phyloP scores from a whole-genome alignment of 2,113 vertebrate species.

The Gymnobelideus leadbeateri region DNA sequence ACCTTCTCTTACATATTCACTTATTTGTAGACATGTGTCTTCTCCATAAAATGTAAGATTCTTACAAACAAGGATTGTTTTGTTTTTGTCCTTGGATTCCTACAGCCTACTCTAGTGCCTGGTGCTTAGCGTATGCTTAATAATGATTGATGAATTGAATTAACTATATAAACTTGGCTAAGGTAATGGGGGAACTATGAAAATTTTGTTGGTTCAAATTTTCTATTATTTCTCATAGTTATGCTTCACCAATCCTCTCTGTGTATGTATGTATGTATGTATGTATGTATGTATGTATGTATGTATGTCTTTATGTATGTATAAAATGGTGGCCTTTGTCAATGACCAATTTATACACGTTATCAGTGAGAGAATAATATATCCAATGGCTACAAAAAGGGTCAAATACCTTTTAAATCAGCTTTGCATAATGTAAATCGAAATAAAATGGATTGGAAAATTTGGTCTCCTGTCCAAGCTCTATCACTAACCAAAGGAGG shows the following conservation, averaged over 20 bases:
- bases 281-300: neutral
- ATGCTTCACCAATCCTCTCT: neutral
- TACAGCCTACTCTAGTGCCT: neutral
- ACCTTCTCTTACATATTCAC: neutral
- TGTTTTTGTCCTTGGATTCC: neutral
- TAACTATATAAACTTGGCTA: neutral
- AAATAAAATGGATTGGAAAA: neutral
- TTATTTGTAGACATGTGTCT: neutral
- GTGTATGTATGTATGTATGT: neutral
- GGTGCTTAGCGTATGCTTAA: neutral
- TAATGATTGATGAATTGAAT: neutral
- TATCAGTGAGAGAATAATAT: neutral
- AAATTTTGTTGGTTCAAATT: neutral
- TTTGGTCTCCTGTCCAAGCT: neutral
- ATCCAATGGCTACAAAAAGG: neutral
- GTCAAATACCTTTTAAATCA: neutral
- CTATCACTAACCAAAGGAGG: neutral
- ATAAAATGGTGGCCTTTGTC: neutral
- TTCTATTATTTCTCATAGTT: neutral
- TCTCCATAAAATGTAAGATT: neutral
- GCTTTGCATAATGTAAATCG: neutral
- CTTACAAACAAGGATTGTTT: neutral
- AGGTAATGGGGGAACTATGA: neutral
- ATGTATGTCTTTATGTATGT: neutral
- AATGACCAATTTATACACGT: neutral